These are phyloP conservation scores for Enteromius thamalakanensis DNA, from an alignment of 2,797 vertebrate species.

Conservation along the genomic window DNA sequence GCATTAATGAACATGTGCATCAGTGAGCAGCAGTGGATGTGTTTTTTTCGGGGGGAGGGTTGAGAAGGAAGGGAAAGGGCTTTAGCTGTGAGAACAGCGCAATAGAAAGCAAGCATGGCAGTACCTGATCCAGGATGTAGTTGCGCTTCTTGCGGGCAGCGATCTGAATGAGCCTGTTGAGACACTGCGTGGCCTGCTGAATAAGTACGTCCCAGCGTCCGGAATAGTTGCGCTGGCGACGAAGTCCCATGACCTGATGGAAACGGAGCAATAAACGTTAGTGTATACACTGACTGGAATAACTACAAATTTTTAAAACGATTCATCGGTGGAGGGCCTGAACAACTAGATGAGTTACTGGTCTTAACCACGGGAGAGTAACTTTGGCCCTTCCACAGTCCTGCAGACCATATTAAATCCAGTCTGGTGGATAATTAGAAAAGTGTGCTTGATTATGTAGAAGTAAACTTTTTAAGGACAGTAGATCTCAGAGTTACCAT, in stretches of 20 bases:
- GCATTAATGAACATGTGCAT: slow-evolving; percentile 63
- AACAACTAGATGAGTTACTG: not conserved
- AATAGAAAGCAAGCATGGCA: slow-evolving; percentile 35
- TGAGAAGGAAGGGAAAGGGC: slow-evolving; percentile 4
- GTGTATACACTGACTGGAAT: not conserved
- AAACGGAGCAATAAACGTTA: not conserved
- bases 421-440: too few species aligned
- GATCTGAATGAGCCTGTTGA: slow-evolving; percentile 93
- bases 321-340: not conserved
- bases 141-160: slow-evolving; percentile 94
- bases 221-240: slow-evolving; percentile 90
- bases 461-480: not conserved
- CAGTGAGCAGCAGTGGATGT: slow-evolving; percentile 53
- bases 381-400: too few species aligned
- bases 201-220: slow-evolving; percentile 94
- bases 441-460: too few species aligned
- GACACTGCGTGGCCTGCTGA: slow-evolving; percentile 93
- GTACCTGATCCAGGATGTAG: slow-evolving; percentile 95
- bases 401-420: too few species aligned
- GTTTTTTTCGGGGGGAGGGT: slow-evolving; percentile 32
- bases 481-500: not conserved
- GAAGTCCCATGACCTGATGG: slow-evolving; percentile 91
- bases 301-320: not conserved
- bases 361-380: not conserved
- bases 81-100: slow-evolving; percentile 15